Percentiles rank a stretch among this genome's conserved stretches.
Evolutionary conservation across 1,140 invertebrate genomes (phyloP).

Genomic region (Magallana angulata): DNA sequence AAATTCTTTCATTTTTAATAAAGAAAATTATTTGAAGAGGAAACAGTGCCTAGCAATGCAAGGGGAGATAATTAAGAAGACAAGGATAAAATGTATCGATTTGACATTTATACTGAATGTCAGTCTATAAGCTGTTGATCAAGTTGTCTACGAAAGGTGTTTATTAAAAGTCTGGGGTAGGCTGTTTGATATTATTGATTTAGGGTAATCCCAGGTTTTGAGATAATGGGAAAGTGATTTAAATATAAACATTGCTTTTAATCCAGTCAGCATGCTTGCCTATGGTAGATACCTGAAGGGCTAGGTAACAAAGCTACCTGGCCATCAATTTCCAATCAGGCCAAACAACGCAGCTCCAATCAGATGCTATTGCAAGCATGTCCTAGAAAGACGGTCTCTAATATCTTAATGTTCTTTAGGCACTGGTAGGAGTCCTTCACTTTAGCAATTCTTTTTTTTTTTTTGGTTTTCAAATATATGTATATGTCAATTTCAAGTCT

Average conservation of each 20-base stretch:
- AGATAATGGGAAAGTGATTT: slow-evolving; percentile 38
- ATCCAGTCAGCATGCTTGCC: slow-evolving; percentile 6
- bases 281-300: slow-evolving; percentile 3
- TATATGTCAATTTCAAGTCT: no score
- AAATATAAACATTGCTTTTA: slow-evolving; percentile 38
- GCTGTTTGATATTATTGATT: slow-evolving; percentile 28
- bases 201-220: slow-evolving; percentile 27
- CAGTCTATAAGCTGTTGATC: slow-evolving; percentile 15
- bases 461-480: no score
- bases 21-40: no score
- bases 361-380: slow-evolving; percentile 3
- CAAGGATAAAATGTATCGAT: background rate
- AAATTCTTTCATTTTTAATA: no score
- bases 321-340: slow-evolving; percentile 26
- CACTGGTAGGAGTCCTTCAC: no score
- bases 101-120: slow-evolving; percentile 24
- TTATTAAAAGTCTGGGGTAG: slow-evolving; percentile 24
- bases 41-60: background rate
- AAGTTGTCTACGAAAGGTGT: background rate
- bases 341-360: slow-evolving; percentile 25
- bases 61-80: background rate
- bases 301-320: slow-evolving; percentile 15
- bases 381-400: slow-evolving; percentile 1
- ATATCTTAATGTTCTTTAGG: background rate
- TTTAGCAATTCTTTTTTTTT: no score